Percentiles rank a stretch among this genome's conserved stretches.
phyloP scores from a whole-genome alignment of 2,797 vertebrate species.

The Chromobotia macracanthus region DNA sequence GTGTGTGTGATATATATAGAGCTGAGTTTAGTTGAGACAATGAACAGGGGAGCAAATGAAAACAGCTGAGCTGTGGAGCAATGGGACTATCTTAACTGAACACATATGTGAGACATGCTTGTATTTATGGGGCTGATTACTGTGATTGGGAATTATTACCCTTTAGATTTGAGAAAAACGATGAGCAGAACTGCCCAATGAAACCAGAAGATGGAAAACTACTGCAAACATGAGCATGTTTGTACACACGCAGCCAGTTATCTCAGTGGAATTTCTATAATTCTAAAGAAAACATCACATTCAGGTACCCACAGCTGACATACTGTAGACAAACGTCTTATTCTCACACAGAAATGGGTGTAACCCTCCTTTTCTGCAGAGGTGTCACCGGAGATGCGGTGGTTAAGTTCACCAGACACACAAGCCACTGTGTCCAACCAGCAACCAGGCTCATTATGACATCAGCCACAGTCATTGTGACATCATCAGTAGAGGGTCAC shows the following conservation, averaged over 20 bases:
- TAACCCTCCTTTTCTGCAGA: not conserved
- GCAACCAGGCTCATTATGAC: slow-evolving; percentile 47
- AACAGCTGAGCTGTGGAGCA: not conserved
- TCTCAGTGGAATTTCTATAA: slow-evolving; percentile 10
- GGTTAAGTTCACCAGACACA: slow-evolving; percentile 32
- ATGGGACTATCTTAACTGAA: slow-evolving; percentile 33
- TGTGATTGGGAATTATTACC: not conserved
- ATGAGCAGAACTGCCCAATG: not conserved
- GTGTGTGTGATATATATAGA: no score
- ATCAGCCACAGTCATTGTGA: slow-evolving; percentile 48
- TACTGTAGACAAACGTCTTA: not conserved
- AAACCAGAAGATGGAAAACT: no score
- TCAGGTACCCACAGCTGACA: not conserved
- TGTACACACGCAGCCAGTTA: not conserved
- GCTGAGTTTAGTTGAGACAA: not conserved
- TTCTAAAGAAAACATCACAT: not conserved
- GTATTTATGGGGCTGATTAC: not conserved
- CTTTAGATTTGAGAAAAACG: not conserved
- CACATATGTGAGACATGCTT: slow-evolving; percentile 25
- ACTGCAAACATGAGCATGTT: not conserved
- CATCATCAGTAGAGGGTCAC: slow-evolving; percentile 34
- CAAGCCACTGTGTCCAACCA: slow-evolving; percentile 17
- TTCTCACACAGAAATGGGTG: slow-evolving; percentile 17
- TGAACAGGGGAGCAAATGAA: not conserved
- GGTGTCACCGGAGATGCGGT: not conserved